Conservation (phyloP, 2,113 vertebrate species). For the Ovibos moschatus region DNA sequence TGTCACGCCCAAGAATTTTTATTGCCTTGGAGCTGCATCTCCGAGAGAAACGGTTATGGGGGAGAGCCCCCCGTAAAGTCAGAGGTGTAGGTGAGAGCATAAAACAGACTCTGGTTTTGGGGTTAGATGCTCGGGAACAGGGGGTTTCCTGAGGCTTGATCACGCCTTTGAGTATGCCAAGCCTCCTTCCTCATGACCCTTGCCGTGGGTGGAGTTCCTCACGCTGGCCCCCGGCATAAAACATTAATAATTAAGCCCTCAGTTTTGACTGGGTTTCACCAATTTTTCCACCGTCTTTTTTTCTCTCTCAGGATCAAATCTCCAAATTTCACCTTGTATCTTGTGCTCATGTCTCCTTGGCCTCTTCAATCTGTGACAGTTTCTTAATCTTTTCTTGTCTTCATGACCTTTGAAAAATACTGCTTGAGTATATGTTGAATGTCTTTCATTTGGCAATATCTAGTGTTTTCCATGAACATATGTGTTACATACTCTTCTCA, state of each 20-base stretch:
- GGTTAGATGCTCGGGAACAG: too few relatives aligned
- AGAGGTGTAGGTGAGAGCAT: too few relatives aligned
- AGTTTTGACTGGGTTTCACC: background rate
- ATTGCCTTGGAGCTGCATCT: too few relatives aligned
- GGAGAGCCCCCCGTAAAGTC: too few relatives aligned
- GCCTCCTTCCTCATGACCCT: too few relatives aligned
- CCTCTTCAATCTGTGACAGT: background rate
- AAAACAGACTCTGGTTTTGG: too few relatives aligned
- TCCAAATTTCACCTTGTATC: background rate
- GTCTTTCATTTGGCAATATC: background rate
- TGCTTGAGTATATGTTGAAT: background rate
- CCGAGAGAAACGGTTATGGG: too few relatives aligned
- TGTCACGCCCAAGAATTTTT: too few relatives aligned
- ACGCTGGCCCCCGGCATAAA: too few relatives aligned
- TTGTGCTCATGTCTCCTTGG: background rate
- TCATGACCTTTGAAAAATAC: background rate
- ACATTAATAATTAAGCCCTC: background rate
- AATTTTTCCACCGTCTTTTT: background rate
- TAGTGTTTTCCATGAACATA: background rate
- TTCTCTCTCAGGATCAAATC: background rate
- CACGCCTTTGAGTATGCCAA: too few relatives aligned
- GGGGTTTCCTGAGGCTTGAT: too few relatives aligned
- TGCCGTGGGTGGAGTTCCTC: too few relatives aligned
- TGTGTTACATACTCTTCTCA: background rate
- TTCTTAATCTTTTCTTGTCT: background rate